Percentiles rank a stretch among this genome's conserved stretches.
Evolutionary conservation across 2,797 vertebrate species (phyloP).

Genomic region (Coendou prehensilis): DNA sequence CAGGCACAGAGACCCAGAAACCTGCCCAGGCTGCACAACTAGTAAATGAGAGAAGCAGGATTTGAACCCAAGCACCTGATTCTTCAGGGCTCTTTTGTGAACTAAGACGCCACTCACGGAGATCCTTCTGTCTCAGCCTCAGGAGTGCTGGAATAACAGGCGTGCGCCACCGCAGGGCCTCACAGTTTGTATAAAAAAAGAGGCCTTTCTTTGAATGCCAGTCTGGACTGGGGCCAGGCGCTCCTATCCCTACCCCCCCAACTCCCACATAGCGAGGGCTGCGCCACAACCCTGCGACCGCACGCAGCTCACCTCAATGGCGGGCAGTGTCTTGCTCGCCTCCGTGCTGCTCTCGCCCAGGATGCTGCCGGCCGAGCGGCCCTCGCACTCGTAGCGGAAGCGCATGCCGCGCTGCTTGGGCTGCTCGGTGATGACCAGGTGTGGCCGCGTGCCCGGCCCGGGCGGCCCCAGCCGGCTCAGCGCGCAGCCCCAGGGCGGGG

Average conservation of each 20-base stretch:
- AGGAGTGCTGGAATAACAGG: not conserved
- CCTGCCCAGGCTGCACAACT: not conserved
- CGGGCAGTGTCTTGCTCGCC: constrained; percentile 93
- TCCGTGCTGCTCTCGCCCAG: constrained; percentile 94
- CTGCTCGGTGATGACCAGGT: constrained; percentile 93
- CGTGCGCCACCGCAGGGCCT: not conserved
- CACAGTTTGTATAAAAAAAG: not conserved
- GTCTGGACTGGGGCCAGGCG: not conserved
- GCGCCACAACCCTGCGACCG: not conserved
- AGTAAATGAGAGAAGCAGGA: not conserved
- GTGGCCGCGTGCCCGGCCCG: constrained; percentile 85
- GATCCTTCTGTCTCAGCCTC: not conserved
- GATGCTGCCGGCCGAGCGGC: constrained; percentile 96
- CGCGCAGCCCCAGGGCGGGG: constrained; percentile 56
- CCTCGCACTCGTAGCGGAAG: constrained; percentile 98
- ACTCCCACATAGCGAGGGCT: not conserved
- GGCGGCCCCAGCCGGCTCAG: constrained; percentile 26
- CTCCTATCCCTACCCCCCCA: not conserved
- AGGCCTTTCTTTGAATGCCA: not conserved
- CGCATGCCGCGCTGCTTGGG: constrained; percentile 97
- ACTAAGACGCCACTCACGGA: not conserved
- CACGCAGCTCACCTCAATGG: constrained; percentile 90
- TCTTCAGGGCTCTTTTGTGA: not conserved
- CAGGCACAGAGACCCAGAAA: not conserved
- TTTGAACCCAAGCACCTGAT: not conserved